A percentile compares a stretch with the other conserved stretches of the same genome.
phyloP scores from a whole-genome alignment of 2,113 vertebrate genomes.

The Chinchilla lanigera region DNA sequence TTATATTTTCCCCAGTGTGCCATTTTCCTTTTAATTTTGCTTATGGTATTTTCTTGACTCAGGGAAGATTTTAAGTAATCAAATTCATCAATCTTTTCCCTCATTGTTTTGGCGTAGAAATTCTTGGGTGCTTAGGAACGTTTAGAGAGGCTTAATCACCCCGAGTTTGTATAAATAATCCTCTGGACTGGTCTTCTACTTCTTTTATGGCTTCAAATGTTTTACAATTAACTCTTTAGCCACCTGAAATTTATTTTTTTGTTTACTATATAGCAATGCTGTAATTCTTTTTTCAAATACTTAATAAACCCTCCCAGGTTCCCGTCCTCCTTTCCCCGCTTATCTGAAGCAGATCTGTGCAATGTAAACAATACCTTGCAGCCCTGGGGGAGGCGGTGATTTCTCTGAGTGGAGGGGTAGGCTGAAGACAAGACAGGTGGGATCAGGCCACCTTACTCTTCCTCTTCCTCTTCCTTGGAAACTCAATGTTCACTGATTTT shows the following conservation, averaged over 20 bases:
- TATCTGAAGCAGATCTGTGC: not conserved
- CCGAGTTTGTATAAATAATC: constrained; percentile 19
- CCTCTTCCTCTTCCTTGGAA: not conserved
- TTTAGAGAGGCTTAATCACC: constrained; percentile 38
- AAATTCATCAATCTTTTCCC: constrained; percentile 74
- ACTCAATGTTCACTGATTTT: not conserved
- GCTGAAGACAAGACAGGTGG: not conserved
- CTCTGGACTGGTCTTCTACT: constrained; percentile 30
- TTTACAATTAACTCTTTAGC: constrained; percentile 47
- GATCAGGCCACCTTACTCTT: not conserved
- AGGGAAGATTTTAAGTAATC: constrained; percentile 76
- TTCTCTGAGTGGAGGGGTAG: not conserved
- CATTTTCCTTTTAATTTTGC: constrained; percentile 79
- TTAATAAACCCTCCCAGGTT: not conserved
- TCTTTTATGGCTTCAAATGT: constrained; percentile 12
- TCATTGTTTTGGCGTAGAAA: constrained; percentile 68
- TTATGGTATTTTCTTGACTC: constrained; percentile 53
- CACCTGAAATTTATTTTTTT: not conserved
- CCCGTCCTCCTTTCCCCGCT: not conserved
- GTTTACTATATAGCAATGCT: not conserved
- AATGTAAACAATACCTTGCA: not conserved
- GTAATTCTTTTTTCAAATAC: not conserved
- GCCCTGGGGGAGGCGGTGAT: not conserved
- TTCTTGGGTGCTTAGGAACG: constrained; percentile 32
- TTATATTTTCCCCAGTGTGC: constrained; percentile 59